Percentiles rank a stretch among this genome's conserved stretches.
Evolutionary conservation across 2,888 invertebrate genomes (phyloP).

Genomic region (Lycia hirtaria): DNA sequence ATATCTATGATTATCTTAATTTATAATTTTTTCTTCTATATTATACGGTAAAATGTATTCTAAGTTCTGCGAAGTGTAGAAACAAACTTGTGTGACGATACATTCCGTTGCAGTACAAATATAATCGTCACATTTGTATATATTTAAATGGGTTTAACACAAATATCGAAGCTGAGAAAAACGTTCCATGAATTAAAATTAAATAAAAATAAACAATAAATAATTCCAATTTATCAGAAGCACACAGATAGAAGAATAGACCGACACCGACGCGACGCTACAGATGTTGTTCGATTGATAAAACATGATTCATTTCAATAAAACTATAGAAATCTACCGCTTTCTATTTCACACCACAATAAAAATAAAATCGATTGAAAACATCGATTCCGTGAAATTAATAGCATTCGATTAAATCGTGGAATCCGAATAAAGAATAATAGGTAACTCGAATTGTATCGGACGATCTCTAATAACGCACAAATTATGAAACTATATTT

Average conservation of each 20-base stretch:
- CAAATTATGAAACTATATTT: conserved; percentile 10
- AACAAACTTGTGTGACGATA: too few relatives aligned
- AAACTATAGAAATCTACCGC: conserved; percentile 1
- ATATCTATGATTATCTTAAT: too few relatives aligned
- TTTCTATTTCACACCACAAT: conserved; percentile 15
- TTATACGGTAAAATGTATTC: too few relatives aligned
- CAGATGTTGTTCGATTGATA: not conserved
- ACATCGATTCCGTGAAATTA: conserved; percentile 23
- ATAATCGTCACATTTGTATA: too few relatives aligned
- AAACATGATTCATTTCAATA: not conserved
- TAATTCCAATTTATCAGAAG: not conserved
- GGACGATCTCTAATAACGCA: conserved; percentile 12
- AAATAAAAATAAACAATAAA: not conserved
- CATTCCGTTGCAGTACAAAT: too few relatives aligned
- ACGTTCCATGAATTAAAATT: too few relatives aligned
- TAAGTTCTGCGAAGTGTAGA: too few relatives aligned
- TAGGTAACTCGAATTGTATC: conserved; percentile 13
- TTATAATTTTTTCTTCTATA: too few relatives aligned
- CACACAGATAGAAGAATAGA: not conserved
- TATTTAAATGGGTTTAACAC: too few relatives aligned
- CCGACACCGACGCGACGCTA: not conserved
- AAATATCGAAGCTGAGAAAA: too few relatives aligned
- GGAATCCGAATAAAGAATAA: conserved; percentile 9
- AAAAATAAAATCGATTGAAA: conserved; percentile 17
- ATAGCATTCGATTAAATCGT: conserved; percentile 32